These are phyloP conservation scores for Epizoanthus rinbou DNA, from an alignment of 92 coral and sea anemone genomes.

Conservation along the genomic window DNA sequence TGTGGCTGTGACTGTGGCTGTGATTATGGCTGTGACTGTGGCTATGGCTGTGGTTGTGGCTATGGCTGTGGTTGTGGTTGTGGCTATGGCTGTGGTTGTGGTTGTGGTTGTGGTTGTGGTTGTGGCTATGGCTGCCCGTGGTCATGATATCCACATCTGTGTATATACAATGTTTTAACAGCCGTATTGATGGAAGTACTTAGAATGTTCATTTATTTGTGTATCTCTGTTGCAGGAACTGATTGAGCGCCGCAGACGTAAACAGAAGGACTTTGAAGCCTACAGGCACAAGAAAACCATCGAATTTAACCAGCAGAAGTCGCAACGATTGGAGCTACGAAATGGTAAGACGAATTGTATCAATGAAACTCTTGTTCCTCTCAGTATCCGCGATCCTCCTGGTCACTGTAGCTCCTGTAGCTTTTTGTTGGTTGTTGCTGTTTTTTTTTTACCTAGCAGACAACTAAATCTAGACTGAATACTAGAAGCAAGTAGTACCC, in stretches of 20 bases:
- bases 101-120: too few relatives aligned
- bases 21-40: too few relatives aligned
- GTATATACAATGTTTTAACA: not conserved
- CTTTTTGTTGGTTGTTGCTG: too few relatives aligned
- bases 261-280: conserved; percentile 90
- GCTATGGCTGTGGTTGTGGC: too few relatives aligned
- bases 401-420: not conserved
- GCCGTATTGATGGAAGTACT: not conserved
- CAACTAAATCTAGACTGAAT: not conserved
- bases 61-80: too few relatives aligned
- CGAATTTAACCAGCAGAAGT: conserved; percentile 80
- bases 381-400: not conserved
- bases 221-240: conserved; percentile 68
- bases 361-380: not conserved
- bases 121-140: too few relatives aligned
- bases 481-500: too few relatives aligned
- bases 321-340: conserved; percentile 83
- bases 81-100: too few relatives aligned
- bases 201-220: not conserved
- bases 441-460: not conserved
- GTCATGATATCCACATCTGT: too few relatives aligned
- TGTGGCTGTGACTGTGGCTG: too few relatives aligned
- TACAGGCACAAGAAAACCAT: conserved; percentile 90
- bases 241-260: conserved; percentile 94
- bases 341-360: conserved; percentile 64